Evolutionary conservation across 2,888 invertebrate species (phyloP), one percentile per base, ranked within the genome.

Genomic region (Dioctria rufipes): DNA sequence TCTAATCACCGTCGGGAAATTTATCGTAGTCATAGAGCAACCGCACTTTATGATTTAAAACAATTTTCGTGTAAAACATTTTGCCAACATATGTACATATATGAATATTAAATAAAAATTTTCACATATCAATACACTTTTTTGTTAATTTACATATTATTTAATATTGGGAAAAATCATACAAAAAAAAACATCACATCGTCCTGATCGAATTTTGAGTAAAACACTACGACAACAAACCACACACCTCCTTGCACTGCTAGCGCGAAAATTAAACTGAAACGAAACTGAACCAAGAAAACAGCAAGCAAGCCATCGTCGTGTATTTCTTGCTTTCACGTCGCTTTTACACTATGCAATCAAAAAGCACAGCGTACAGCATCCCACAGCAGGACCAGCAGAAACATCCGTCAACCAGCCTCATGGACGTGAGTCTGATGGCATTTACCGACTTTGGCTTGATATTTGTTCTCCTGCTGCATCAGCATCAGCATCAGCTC

Each of bases 261-360:
- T n/a, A 60, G 60, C 73, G 54, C 73, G 73, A 58, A 58, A 54
- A 73, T 73, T 73, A 58, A 73, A 73, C 73, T 73, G 73, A 73
- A 73, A 40, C 60, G 54, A 54, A 54, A n/a, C 54, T 11, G 9
- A 25, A 25, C 25, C 25, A 60, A 42, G 73, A 39, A 71, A 37
- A 25, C 9, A 51, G 51, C 11, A 37, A 9, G 6, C 46, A 25
- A 25, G 25, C 25, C 25, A 25, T 25, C 25, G 25, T 25, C 25
- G 25, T 25, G 25, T 25, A 25, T 25, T 25, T 25, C 54, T 54
- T 54, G 54, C 11, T 54, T 3, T 6, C 73, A 42, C 13, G 73
- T 40, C 58, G 73, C 39, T 11, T 25, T 40, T 71, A 8, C 40
- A 11, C 11, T 54, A 54, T 54, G 43, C 73, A 58, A 73, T 39